Percentiles rank a stretch among this genome's conserved stretches.
These are phyloP conservation scores for Lepus oiostolus DNA, from an alignment of 2,797 vertebrate species.

Conservation along the genomic window DNA sequence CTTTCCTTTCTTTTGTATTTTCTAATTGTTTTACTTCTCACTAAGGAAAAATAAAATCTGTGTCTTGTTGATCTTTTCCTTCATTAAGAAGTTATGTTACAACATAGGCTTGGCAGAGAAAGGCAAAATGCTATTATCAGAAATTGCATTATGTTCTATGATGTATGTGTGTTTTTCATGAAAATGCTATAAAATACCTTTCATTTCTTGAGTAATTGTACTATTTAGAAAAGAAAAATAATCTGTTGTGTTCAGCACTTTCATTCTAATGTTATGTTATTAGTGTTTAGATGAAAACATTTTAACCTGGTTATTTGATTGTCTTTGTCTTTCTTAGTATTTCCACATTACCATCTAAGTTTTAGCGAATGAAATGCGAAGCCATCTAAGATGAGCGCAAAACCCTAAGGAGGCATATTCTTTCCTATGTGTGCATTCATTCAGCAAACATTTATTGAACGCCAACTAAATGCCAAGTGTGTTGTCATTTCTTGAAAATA, in stretches of 20 bases:
- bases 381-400: constrained; percentile 37
- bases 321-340: constrained; percentile 57
- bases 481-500: not conserved
- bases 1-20: constrained; percentile 77
- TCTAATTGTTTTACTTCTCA: constrained; percentile 72
- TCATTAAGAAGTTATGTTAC: constrained; percentile 67
- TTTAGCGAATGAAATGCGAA: constrained; percentile 69
- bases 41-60: constrained; percentile 26
- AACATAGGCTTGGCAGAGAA: constrained; percentile 63
- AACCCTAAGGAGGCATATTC: not conserved
- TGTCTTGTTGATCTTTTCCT: constrained; percentile 71
- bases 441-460: constrained; percentile 25
- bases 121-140: constrained; percentile 74
- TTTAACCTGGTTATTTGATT: constrained; percentile 63
- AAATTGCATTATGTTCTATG: constrained; percentile 64
- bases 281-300: constrained; percentile 50
- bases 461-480: constrained; percentile 58
- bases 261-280: constrained; percentile 47
- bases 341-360: not conserved
- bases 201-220: constrained; percentile 66
- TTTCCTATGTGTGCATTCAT: not conserved
- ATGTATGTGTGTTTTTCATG: constrained; percentile 57
- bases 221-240: not conserved
- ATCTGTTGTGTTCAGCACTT: constrained; percentile 32
- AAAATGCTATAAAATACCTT: constrained; percentile 52